phyloP scores from a whole-genome alignment of 2,113 vertebrate species.

The Gallinago media region DNA sequence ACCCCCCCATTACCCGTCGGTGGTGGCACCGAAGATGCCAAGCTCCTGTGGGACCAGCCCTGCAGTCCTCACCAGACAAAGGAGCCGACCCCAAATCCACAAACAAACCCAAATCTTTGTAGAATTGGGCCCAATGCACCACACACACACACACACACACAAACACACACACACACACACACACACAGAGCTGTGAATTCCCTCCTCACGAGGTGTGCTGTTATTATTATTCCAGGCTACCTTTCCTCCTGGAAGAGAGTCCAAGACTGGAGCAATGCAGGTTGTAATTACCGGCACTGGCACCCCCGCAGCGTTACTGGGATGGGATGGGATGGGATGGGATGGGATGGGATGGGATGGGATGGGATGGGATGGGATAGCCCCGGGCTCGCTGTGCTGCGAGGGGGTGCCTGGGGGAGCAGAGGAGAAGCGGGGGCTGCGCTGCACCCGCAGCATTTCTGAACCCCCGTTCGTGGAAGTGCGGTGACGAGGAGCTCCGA shows the following conservation, averaged over 20 bases:
- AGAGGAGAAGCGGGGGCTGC: rapidly evolving
- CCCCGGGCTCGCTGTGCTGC: neutral
- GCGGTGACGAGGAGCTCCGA: neutral
- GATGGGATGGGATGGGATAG: neutral
- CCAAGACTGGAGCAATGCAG: neutral
- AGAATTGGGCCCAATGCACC: rapidly evolving
- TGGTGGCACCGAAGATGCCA: neutral
- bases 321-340: neutral
- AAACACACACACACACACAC: neutral
- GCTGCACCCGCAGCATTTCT: neutral
- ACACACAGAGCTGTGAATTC: neutral
- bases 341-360: no score
- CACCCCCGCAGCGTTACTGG: rapidly evolving
- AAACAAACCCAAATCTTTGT: neutral
- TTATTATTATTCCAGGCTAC: neutral
- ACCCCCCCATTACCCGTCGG: rapidly evolving
- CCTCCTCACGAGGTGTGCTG: neutral
- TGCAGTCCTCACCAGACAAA: neutral
- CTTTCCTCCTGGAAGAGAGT: neutral
- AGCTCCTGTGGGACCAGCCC: neutral
- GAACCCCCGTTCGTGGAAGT: neutral
- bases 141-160: neutral
- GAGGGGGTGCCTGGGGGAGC: neutral
- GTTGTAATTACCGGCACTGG: neutral
- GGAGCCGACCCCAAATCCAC: neutral